A percentile compares a stretch with the other conserved stretches of the same genome.
Conservation (phyloP, 2,888 invertebrate genomes). For the Troides helena region DNA sequence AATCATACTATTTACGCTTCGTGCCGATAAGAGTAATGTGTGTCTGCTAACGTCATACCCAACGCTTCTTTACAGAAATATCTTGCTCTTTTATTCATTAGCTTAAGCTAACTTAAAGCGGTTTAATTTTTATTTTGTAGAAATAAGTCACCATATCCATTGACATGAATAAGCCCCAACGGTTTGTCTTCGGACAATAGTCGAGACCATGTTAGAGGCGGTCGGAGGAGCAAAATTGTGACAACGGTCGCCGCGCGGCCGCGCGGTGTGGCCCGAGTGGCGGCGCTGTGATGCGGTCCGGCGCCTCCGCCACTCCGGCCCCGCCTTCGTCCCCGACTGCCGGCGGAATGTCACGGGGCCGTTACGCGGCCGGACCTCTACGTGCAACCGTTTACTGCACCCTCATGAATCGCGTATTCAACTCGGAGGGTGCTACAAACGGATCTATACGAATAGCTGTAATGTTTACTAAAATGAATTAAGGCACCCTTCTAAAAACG, state of each 20-base stretch:
- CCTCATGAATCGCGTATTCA: constrained; percentile 4
- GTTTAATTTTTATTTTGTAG: too few species aligned
- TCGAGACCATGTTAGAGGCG: constrained; percentile 5
- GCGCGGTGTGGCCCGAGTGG: constrained; percentile 14
- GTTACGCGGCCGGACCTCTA: constrained; percentile 3
- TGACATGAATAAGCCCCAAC: background rate
- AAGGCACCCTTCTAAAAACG: too few species aligned
- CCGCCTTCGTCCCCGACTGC: constrained; percentile 9
- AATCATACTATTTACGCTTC: too few species aligned
- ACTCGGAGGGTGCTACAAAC: background rate
- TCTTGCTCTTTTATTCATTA: too few species aligned
- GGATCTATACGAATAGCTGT: too few species aligned
- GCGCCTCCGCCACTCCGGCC: constrained; percentile 14
- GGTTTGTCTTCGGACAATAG: background rate
- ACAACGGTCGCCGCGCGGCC: constrained; percentile 25
- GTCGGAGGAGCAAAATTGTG: constrained; percentile 25
- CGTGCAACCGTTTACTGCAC: constrained; percentile 9
- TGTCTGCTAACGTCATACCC: too few species aligned
- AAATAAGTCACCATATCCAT: too few species aligned
- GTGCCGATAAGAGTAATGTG: too few species aligned
- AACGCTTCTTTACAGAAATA: too few species aligned
- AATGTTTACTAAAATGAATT: too few species aligned
- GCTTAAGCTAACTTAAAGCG: too few species aligned
- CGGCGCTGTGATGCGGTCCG: constrained; percentile 18
- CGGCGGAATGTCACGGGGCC: constrained; percentile 16